Percentiles rank a stretch among this genome's conserved stretches.
phyloP scores from a whole-genome alignment of 2,888 invertebrate species.

The Ornithoptera priamus region DNA sequence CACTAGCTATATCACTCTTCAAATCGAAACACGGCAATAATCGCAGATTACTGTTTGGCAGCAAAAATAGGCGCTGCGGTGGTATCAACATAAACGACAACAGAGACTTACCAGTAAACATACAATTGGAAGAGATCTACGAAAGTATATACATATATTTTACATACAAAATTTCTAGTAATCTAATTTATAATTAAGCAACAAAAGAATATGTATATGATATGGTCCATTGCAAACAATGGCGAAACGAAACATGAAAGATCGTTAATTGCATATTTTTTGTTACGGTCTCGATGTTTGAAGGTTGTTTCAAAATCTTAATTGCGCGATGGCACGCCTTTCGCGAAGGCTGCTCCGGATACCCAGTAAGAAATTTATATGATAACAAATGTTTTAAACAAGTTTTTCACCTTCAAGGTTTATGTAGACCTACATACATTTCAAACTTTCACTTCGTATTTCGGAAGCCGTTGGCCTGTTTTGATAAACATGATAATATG shows the following conservation, averaged over 20 bases:
- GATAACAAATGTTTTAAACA: constrained; percentile 5
- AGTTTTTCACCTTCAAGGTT: constrained; percentile 3
- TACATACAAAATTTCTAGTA: neutral
- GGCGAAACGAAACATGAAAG: constrained; percentile 35
- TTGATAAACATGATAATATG: neutral
- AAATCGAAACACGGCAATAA: too few species aligned
- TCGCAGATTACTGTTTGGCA: too few species aligned
- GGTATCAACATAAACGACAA: too few species aligned
- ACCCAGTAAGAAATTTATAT: constrained; percentile 6
- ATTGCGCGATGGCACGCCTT: constrained; percentile 41
- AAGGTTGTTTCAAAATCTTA: constrained; percentile 45
- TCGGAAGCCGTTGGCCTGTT: neutral
- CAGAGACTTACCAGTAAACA: too few species aligned
- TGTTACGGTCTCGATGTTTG: constrained; percentile 27
- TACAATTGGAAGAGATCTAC: too few species aligned
- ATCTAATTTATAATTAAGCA: neutral
- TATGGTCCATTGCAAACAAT: constrained; percentile 14
- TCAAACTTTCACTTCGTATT: constrained; percentile 4
- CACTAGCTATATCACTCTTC: too few species aligned
- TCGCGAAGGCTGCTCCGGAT: constrained; percentile 33
- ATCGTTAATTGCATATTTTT: constrained; percentile 37
- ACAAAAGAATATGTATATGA: neutral
- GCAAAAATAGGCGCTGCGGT: too few species aligned
- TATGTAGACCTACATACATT: constrained; percentile 1
- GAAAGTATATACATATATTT: neutral